Percentiles rank a stretch among this genome's conserved stretches.
Conservation (phyloP, 2,797 vertebrate genomes). For the Ispidina lecontei region DNA sequence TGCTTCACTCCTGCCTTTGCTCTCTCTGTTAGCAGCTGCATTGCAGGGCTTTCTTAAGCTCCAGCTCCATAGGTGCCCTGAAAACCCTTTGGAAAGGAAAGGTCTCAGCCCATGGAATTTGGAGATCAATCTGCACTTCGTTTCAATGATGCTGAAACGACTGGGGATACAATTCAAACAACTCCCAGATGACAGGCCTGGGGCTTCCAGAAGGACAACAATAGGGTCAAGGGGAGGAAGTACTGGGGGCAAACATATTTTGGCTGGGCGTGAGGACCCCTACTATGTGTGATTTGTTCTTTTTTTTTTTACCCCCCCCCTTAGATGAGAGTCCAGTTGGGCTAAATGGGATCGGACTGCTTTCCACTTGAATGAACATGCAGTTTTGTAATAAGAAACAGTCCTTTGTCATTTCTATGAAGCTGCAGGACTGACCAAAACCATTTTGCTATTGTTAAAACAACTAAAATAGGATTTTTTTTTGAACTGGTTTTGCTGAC, state of each 20-base stretch:
- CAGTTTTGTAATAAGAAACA: neutral
- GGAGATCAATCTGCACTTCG: neutral
- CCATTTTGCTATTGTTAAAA: neutral
- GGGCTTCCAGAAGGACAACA: neutral
- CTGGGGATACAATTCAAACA: neutral
- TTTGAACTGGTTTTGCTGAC: neutral
- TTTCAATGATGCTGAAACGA: neutral
- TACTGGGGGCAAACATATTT: neutral
- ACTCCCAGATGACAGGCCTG: neutral
- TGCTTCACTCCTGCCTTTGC: neutral
- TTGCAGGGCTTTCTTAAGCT: neutral
- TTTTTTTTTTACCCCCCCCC: neutral
- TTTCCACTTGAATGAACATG: slow-evolving; percentile 3
- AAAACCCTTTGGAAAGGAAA: neutral
- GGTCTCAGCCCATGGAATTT: fast-evolving
- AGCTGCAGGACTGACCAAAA: neutral
- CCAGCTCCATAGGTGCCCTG: fast-evolving
- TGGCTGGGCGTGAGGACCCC: neutral
- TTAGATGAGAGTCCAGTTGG: neutral
- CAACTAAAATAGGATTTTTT: neutral
- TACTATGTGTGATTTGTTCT: neutral
- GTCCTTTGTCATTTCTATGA: neutral
- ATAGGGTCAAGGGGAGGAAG: slow-evolving; percentile 11
- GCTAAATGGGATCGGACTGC: neutral
- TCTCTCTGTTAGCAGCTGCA: fast-evolving